These are phyloP conservation scores for Hyperopisus bebe DNA, from an alignment of 2,113 vertebrate species.

Conservation along the genomic window DNA sequence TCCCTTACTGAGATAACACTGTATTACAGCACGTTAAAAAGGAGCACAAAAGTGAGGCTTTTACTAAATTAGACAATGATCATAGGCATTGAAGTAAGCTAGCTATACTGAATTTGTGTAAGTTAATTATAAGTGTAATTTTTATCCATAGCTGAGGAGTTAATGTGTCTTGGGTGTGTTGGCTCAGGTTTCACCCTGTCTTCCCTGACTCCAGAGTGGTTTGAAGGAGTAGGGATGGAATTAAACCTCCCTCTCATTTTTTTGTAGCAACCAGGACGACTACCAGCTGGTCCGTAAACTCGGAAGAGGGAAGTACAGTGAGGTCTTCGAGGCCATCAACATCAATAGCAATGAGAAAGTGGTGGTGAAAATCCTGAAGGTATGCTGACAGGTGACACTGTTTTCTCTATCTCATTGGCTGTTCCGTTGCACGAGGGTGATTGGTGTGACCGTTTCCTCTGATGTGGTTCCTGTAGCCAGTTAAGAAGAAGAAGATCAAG, in stretches of 20 bases:
- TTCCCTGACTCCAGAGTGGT: not conserved
- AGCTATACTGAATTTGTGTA: not conserved
- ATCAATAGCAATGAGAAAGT: constrained; percentile 97
- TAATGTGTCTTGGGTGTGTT: not conserved
- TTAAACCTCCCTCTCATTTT: constrained; percentile 17
- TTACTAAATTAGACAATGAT: not conserved
- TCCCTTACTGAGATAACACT: not conserved
- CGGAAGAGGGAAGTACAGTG: constrained; percentile 94
- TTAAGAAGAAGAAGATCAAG: constrained; percentile 99
- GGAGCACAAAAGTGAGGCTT: not conserved
- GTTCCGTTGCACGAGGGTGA: not conserved
- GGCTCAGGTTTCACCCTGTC: not conserved
- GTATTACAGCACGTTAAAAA: not conserved
- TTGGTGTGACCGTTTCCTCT: not conserved
- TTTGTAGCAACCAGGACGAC: constrained; percentile 90
- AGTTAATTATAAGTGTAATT: not conserved
- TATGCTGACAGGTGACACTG: constrained; percentile 47
- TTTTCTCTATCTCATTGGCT: not conserved
- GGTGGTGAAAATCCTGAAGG: constrained; percentile 98
- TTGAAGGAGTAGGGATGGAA: not conserved
- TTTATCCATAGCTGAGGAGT: not conserved
- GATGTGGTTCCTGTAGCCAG: constrained; percentile 68
- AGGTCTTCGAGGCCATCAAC: constrained; percentile 98
- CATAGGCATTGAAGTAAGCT: not conserved
- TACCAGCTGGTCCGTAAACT: constrained; percentile 96